Base-by-base conservation (phyloP, 2,888 invertebrate species). In the Patella caerulea region DNA sequence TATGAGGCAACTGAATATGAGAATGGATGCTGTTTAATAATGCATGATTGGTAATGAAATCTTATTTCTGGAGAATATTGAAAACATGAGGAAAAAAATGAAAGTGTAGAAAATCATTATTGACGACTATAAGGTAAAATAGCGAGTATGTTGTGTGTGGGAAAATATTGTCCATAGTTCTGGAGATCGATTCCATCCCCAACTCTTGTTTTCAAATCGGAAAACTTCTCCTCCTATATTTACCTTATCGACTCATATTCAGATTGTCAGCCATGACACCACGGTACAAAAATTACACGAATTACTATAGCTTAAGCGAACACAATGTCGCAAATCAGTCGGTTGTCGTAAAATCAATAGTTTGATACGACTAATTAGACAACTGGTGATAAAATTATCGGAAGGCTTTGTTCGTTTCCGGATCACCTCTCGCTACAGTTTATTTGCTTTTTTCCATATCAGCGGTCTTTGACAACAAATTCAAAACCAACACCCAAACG, bases 41-140 rank as follows among this genome's bases (percentile, higher is more conserved):
- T 65, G 65, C 65, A 65, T 65, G 65, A 19, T 65, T 24, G 65
- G 65, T 24, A 65, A 65, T 65, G 65, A 65, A 65, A 65, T 65
- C 19, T 24, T 11, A 24, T 65, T 65, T 14, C 15, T 65, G 65
- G 24, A 65, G 14, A 65, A 65, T 65, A 12, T 19, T 24, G 65
- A 24, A 65, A 24, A 19, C 2, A 19, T 65, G 19, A 2, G 24
- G 24, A 24, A 24, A 11, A 9, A 65, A 24, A 19, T 19, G 24
- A 65, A 65, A 65, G 19, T 65, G 65, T 65, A 65, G 65, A 65
- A 65, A 65, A 11, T 19, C 19, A 24, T 19, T 65, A 65, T 24
- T 65, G 65, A 24, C 65, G 19, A 14, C 24, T 24, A 24, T 65
- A 19, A 11, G 19, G 65, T 24, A 24, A 65, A 19, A 19, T 24